phyloP scores from a whole-genome alignment of 2,797 vertebrate species.

The Acanthurus leucopareius region DNA sequence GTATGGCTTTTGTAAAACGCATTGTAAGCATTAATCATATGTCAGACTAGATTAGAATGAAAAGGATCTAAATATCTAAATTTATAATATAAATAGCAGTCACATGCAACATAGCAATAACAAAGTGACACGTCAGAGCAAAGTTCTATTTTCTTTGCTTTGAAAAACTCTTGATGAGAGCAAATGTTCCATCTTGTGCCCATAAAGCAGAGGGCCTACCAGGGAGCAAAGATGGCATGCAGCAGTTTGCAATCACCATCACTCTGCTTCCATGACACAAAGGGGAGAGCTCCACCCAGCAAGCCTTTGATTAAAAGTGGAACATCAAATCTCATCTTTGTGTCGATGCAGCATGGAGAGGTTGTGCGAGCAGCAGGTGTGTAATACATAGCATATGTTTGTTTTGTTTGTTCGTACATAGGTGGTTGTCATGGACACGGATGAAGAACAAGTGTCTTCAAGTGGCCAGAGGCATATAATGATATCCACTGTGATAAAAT shows the following conservation, averaged over 20 bases:
- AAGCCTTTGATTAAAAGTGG: constrained; percentile 77
- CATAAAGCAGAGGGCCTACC: constrained; percentile 46
- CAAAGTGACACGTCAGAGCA: neutral
- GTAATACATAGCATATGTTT: neutral
- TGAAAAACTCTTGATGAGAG: constrained; percentile 21
- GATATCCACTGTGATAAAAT: constrained; percentile 14
- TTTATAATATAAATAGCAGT: neutral
- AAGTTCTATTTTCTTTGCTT: constrained; percentile 23
- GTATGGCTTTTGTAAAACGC: constrained; percentile 16
- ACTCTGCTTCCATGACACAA: constrained; percentile 73
- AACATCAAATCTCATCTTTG: constrained; percentile 58
- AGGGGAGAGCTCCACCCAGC: constrained; percentile 74
- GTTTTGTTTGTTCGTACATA: constrained; percentile 8
- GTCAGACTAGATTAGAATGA: constrained; percentile 2
- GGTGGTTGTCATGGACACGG: constrained; percentile 33
- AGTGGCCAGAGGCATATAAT: neutral
- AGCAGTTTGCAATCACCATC: constrained; percentile 81
- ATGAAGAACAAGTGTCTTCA: constrained; percentile 25
- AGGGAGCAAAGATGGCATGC: constrained; percentile 65
- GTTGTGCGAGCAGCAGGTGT: constrained; percentile 48
- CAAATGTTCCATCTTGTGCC: constrained; percentile 37
- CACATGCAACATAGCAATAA: constrained; percentile 4
- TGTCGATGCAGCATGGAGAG: constrained; percentile 16
- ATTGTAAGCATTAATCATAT: constrained; percentile 15
- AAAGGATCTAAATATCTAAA: neutral